Conservation (phyloP, 2,797 vertebrate genomes). For the Choloepus didactylus region DNA sequence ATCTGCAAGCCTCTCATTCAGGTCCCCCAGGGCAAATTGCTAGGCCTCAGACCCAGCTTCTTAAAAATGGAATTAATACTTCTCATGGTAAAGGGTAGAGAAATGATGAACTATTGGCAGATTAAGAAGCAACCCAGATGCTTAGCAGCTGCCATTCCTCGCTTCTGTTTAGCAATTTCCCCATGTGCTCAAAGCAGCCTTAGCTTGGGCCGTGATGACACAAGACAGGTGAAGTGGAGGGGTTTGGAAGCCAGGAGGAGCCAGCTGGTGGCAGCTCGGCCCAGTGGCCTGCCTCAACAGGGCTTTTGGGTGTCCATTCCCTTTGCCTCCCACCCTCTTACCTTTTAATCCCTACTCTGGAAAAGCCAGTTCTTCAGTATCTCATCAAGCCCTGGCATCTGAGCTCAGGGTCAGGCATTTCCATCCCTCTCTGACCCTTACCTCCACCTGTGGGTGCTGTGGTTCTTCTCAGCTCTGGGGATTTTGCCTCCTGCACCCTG, state of each 20-base stretch:
- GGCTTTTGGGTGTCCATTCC: not conserved
- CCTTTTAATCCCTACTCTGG: not conserved
- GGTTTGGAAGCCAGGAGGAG: not conserved
- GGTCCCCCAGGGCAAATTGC: not conserved
- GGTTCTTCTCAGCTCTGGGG: not conserved
- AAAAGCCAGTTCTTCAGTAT: not conserved
- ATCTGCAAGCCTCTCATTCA: not conserved
- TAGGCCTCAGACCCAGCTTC: not conserved
- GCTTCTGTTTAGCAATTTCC: not conserved
- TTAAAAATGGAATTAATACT: not conserved
- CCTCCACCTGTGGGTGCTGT: not conserved
- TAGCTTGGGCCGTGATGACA: not conserved
- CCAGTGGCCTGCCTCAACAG: not conserved
- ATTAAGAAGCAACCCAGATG: not conserved
- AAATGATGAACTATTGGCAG: not conserved
- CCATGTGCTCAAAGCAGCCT: not conserved
- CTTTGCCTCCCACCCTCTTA: not conserved
- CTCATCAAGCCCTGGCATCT: not conserved
- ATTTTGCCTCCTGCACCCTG: not conserved
- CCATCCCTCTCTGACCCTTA: not conserved
- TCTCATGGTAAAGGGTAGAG: not conserved
- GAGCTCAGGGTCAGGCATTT: not conserved
- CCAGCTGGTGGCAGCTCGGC: not conserved
- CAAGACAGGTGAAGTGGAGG: rapidly evolving
- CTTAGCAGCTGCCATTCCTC: not conserved